Evolutionary conservation across 2,888 invertebrate species (phyloP).

Genomic region (Sicus ferrugineus): DNA sequence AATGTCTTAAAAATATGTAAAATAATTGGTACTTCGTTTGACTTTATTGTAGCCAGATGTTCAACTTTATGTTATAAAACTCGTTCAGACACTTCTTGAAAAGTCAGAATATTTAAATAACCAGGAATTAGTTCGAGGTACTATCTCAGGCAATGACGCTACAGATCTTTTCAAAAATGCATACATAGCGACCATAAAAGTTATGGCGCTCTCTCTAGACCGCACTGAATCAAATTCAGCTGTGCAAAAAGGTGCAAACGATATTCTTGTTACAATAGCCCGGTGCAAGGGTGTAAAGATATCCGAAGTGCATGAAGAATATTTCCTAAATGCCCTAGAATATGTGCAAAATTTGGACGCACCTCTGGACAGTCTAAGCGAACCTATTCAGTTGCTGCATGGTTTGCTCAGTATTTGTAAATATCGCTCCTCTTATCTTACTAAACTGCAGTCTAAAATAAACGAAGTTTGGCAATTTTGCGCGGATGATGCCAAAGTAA

Average conservation of each 20-base stretch:
- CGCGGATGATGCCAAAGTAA: conserved; percentile 57
- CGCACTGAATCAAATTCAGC: conserved; percentile 37
- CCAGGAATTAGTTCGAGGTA: conserved; percentile 24
- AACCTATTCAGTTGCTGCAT: conserved; percentile 58
- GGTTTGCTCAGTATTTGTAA: conserved; percentile 56
- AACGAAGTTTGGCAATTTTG: conserved; percentile 54
- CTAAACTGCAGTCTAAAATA: conserved; percentile 51
- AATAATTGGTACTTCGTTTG: neutral
- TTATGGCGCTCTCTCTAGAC: conserved; percentile 55
- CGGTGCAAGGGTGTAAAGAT: conserved; percentile 40
- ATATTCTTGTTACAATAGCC: conserved; percentile 48
- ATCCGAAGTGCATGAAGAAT: conserved; percentile 52
- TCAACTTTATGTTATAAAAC: conserved; percentile 55
- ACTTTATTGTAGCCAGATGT: conserved; percentile 46
- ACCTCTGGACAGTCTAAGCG: conserved; percentile 54
- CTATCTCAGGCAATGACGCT: conserved; percentile 21
- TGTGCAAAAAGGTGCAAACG: conserved; percentile 40
- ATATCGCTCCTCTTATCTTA: conserved; percentile 52
- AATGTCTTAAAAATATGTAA: neutral
- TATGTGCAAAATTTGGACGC: conserved; percentile 59
- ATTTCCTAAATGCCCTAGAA: conserved; percentile 50
- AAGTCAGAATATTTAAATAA: conserved; percentile 38
- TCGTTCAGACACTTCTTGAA: conserved; percentile 47
- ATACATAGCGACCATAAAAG: conserved; percentile 57
- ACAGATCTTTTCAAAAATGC: conserved; percentile 44